Conservation (phyloP, 2,888 invertebrate genomes). For the Oxycera nigricornis region DNA sequence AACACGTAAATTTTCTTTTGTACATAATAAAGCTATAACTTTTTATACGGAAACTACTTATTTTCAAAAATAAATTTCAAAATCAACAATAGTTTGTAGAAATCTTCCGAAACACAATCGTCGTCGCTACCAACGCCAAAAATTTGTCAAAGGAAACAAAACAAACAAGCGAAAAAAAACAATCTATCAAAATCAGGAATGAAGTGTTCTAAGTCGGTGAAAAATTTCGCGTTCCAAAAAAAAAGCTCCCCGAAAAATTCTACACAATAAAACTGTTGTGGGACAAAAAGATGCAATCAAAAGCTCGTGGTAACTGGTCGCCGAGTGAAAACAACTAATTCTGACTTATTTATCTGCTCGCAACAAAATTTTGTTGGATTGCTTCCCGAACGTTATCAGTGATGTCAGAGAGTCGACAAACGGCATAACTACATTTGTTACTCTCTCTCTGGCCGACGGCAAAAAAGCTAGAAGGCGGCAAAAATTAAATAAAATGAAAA, state of each 20-base stretch:
- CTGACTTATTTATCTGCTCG: slow-evolving; percentile 29
- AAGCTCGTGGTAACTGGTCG: slow-evolving; percentile 21
- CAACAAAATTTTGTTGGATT: slow-evolving; percentile 34
- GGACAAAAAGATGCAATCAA: neutral
- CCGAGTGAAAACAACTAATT: slow-evolving; percentile 36
- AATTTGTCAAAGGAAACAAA: neutral
- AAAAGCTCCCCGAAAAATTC: neutral
- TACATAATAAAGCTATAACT: slow-evolving; percentile 45
- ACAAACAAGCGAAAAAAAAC: neutral
- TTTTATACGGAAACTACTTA: neutral
- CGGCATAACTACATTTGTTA: neutral
- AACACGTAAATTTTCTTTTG: slow-evolving; percentile 48
- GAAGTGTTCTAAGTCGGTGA: slow-evolving; percentile 1
- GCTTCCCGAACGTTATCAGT: slow-evolving; percentile 36
- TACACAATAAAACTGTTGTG: slow-evolving; percentile 5
- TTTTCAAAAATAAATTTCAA: neutral
- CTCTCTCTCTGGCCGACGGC: neutral
- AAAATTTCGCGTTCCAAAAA: neutral
- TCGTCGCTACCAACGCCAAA: neutral
- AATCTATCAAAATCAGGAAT: neutral
- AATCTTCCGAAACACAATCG: neutral
- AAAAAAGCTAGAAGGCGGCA: slow-evolving; percentile 8
- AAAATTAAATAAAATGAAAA: slow-evolving; percentile 24
- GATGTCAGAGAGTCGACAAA: slow-evolving; percentile 26
- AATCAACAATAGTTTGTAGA: neutral